These are phyloP conservation scores for Chascanopsetta lugubris DNA, from an alignment of 2,113 vertebrate genomes.

Conservation along the genomic window DNA sequence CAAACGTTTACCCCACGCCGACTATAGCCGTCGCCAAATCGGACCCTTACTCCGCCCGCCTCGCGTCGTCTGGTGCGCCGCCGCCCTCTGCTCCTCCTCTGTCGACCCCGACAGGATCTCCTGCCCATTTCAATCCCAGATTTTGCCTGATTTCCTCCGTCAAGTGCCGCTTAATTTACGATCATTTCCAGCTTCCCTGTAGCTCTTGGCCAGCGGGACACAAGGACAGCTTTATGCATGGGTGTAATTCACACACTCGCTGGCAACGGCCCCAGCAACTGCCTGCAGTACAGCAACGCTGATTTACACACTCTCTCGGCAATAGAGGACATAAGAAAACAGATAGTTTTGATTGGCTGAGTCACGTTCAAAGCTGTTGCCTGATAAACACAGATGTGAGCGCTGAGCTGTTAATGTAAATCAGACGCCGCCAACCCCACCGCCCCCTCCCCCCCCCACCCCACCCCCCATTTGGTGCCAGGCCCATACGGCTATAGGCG, in stretches of 20 bases:
- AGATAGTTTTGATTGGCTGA: constrained; percentile 71
- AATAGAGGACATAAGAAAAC: constrained; percentile 65
- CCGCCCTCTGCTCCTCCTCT: constrained; percentile 20
- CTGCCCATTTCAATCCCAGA: constrained; percentile 69
- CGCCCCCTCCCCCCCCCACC: too few species aligned
- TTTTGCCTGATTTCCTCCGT: constrained; percentile 70
- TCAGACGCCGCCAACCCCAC: too few species aligned
- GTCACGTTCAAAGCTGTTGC: constrained; percentile 63
- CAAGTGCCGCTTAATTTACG: constrained; percentile 76
- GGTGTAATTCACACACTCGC: constrained; percentile 77
- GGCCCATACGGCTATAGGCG: constrained; percentile 17
- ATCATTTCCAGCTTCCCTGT: constrained; percentile 75
- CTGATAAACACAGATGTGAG: constrained; percentile 69
- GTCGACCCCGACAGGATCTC: constrained; percentile 48
- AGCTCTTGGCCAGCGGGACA: constrained; percentile 74
- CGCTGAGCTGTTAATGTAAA: constrained; percentile 65
- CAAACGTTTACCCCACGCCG: constrained; percentile 37
- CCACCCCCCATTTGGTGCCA: constrained; percentile 26
- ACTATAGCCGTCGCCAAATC: constrained; percentile 46
- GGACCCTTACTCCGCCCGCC: constrained; percentile 35
- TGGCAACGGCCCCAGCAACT: constrained; percentile 72
- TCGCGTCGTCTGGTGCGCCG: constrained; percentile 30
- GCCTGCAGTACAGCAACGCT: constrained; percentile 66
- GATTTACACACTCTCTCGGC: constrained; percentile 65
- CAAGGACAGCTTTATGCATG: constrained; percentile 77